Evolutionary conservation across 2,113 vertebrate species (phyloP).

Genomic region (Columbina picui): DNA sequence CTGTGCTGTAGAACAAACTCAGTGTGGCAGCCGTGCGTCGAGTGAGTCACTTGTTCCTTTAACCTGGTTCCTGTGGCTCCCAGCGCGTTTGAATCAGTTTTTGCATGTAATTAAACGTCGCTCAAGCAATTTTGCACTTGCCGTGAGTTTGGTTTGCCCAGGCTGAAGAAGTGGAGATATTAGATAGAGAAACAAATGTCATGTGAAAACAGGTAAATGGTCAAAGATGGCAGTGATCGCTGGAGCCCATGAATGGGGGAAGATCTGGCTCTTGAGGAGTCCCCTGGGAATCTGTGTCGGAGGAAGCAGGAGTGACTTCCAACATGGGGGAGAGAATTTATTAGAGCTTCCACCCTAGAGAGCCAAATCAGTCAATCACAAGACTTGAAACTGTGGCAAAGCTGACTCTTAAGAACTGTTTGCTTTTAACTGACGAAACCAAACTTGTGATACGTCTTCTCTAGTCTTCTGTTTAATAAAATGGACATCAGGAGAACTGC

Average conservation of each 20-base stretch:
- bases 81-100: not conserved
- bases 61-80: not conserved
- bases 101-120: not conserved
- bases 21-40: fast-evolving
- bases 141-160: not conserved
- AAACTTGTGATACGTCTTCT: not conserved
- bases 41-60: not conserved
- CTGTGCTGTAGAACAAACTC: not conserved
- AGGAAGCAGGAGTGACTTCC: not conserved
- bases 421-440: not conserved
- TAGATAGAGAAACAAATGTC: fast-evolving
- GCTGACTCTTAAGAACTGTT: not conserved
- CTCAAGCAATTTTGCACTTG: not conserved
- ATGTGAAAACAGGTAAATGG: not conserved
- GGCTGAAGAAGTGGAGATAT: not conserved
- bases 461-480: not conserved
- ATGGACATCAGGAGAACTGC: not conserved
- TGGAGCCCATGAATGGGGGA: not conserved
- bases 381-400: not conserved
- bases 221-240: not conserved
- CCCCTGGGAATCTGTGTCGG: not conserved
- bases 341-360: not conserved
- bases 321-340: not conserved
- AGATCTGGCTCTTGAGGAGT: not conserved
- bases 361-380: not conserved